Evolutionary conservation across 2,888 invertebrate genomes (phyloP), one percentile per base, ranked within the genome.

Genomic region (Oligia strigilis): DNA sequence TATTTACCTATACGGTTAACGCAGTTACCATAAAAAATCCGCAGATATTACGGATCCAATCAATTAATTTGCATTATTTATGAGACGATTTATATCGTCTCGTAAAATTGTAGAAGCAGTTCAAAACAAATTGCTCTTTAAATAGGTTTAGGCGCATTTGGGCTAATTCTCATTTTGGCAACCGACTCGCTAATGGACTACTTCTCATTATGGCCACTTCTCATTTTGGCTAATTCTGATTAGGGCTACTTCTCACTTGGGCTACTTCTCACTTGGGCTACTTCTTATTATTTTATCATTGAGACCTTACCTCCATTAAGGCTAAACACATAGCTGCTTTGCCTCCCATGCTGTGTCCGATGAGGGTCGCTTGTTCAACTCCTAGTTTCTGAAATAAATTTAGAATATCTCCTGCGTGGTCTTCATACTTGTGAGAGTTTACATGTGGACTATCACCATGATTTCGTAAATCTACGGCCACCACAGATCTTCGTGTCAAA

Each of bases 301-400:
- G 46, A 13, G 14, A 67, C 40, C 84, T 91, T 81, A 98, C 98
- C 95, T 98, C 97, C 93, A 97, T 97, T 72, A 99, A 95, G 4
- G 99, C 98, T 62, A 98, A 97, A 70, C 97, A 97, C 99, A 99
- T 99, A 86, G 98, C 98, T 2, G 98, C 97, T 82, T 98, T 98
- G 9, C 99, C 99, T 1, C 99, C 99, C 98, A 99, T 99, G 87
- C 99, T 98, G 93, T 99, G 99, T 0, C 99, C 99, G 87, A 99
- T 93, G 14, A 99, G 92, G 75, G 97, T 96, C 0, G 98, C 97
- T 93, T 97, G 97, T 0, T 96, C 88, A 19, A 98, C 96, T 0
- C 96, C 93, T 65, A 98, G 93, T 83, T 98, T 97, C 70, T 97
- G 94, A 88, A 98, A 94, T 66, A 99, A 95, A 9, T 96, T 92